Conservation (phyloP, 2,797 vertebrate species). For the Tenualosa thibaudeaui region DNA sequence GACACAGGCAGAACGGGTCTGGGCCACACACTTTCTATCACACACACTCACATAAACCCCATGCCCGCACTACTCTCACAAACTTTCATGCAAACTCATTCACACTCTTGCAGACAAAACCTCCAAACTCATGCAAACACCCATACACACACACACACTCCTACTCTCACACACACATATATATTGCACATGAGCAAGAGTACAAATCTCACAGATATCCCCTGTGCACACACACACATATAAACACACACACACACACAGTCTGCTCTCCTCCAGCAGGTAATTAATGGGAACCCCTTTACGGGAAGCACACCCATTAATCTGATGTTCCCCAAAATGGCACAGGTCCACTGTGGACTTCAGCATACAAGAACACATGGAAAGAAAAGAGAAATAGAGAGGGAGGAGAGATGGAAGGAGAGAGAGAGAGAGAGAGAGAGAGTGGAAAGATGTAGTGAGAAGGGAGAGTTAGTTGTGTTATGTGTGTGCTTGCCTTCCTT, state of each 20-base stretch:
- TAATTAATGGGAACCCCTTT: constrained; percentile 32
- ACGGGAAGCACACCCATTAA: not conserved
- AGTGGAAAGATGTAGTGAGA: not conserved
- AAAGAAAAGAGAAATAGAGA: not conserved
- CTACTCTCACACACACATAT: not conserved
- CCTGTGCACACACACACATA: not conserved
- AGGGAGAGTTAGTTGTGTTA: too few relatives aligned
- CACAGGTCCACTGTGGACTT: not conserved
- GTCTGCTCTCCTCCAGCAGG: constrained; percentile 22
- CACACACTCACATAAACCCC: too few relatives aligned
- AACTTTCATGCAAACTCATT: too few relatives aligned
- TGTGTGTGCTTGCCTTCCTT: too few relatives aligned
- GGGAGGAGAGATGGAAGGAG: not conserved
- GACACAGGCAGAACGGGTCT: not conserved
- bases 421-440: not conserved
- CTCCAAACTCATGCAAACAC: not conserved
- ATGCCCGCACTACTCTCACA: too few relatives aligned
- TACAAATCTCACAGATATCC: not conserved
- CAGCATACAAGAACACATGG: not conserved
- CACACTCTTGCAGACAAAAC: too few relatives aligned
- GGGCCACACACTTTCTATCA: not conserved
- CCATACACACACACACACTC: not conserved
- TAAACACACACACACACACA: constrained; percentile 2
- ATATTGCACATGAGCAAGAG: not conserved
- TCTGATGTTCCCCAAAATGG: not conserved